Conservation (phyloP, 2,113 vertebrate species). For the Brachypteracias leptosomus region DNA sequence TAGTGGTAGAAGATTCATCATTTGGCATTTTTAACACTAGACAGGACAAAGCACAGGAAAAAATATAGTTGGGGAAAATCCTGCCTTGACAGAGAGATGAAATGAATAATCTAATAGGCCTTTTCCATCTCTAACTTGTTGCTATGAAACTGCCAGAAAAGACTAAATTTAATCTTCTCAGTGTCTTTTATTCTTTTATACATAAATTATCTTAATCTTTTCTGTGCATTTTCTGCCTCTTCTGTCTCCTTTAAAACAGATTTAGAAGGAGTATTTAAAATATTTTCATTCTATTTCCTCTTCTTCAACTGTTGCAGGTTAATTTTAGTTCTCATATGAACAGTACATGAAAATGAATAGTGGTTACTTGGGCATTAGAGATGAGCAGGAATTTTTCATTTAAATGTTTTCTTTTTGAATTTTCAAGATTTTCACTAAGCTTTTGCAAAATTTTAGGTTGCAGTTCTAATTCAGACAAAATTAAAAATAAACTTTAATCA, state of each 20-base stretch:
- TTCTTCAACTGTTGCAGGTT: neutral
- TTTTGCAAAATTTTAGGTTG: neutral
- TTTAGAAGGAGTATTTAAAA: conserved; percentile 17
- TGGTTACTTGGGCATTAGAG: neutral
- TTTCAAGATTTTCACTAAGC: neutral
- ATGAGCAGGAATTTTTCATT: neutral
- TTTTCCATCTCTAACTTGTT: conserved; percentile 47
- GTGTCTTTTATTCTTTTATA: conserved; percentile 30
- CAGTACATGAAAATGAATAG: neutral
- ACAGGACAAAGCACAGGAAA: neutral
- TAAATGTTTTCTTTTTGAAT: neutral
- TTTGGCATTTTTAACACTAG: neutral
- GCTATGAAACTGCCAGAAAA: conserved; percentile 44
- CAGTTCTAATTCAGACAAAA: neutral
- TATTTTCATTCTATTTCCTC: conserved; percentile 27
- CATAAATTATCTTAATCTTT: conserved; percentile 15
- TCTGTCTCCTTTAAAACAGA: neutral
- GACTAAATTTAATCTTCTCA: conserved; percentile 46
- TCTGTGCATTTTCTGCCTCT: neutral
- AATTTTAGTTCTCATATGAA: neutral
- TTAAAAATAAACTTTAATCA: neutral
- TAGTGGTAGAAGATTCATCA: conserved; percentile 4
- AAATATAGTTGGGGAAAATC: conserved; percentile 12
- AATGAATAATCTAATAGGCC: conserved; percentile 37
- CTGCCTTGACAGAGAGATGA: conserved; percentile 15